Evolutionary conservation across 2,113 vertebrate species (phyloP).

Genomic region (Myotis yumanensis): DNA sequence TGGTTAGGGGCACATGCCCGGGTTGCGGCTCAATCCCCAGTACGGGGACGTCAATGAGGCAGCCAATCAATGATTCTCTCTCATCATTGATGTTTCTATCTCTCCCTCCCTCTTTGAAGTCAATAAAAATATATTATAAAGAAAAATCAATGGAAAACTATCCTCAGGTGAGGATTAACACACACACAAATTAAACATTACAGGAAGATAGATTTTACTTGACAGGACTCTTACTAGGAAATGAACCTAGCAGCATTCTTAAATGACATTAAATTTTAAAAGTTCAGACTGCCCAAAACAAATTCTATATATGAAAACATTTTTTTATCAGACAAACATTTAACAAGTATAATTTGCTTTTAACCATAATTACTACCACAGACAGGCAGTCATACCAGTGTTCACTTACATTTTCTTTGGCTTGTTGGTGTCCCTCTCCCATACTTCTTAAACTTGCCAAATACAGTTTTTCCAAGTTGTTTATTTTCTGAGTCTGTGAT

Average conservation of each 20-base stretch:
- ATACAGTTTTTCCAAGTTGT: constrained; percentile 87
- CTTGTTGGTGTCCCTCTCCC: constrained; percentile 91
- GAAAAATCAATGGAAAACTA: no score
- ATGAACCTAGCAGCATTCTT: background rate
- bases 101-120: no score
- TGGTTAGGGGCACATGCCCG: no score
- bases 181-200: background rate
- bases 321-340: background rate
- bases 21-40: no score
- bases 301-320: background rate
- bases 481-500: constrained; percentile 87
- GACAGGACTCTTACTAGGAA: background rate
- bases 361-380: background rate
- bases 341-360: background rate
- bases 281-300: background rate
- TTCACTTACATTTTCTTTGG: constrained; percentile 91
- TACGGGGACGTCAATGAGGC: no score
- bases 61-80: no score
- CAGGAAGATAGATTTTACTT: background rate
- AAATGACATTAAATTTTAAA: background rate
- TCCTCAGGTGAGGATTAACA: no score
- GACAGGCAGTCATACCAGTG: background rate
- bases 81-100: no score
- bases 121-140: no score
- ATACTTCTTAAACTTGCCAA: constrained; percentile 88